A percentile compares a stretch with the other conserved stretches of the same genome.
phyloP scores from a whole-genome alignment of 2,797 vertebrate genomes.

The Parauchenoglanis punctatus region DNA sequence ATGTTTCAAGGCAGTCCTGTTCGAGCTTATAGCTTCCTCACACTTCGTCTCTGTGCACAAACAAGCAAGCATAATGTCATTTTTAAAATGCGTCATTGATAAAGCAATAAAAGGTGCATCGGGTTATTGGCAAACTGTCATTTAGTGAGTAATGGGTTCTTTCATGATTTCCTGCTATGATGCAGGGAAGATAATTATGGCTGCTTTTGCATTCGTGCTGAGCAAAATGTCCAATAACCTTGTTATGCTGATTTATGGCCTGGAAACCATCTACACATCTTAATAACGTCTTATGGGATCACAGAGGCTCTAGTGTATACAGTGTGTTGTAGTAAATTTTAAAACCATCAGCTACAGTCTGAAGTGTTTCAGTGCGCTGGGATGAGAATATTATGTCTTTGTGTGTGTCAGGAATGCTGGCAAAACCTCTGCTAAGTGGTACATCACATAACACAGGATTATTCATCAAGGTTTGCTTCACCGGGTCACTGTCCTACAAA shows the following conservation, averaged over 20 bases:
- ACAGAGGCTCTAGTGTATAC: not conserved
- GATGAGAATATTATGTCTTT: not conserved
- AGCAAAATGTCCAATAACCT: constrained; percentile 33
- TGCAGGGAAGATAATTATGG: constrained; percentile 26
- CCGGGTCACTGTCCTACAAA: not conserved
- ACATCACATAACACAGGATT: not conserved
- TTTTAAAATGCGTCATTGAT: constrained; percentile 36
- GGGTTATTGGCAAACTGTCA: constrained; percentile 31
- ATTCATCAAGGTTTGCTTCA: not conserved
- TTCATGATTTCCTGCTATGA: constrained; percentile 21
- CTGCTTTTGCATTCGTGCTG: constrained; percentile 30
- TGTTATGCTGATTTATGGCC: constrained; percentile 44
- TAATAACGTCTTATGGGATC: constrained; percentile 33
- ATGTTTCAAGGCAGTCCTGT: not conserved
- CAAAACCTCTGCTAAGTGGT: not conserved
- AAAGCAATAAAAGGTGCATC: constrained; percentile 33
- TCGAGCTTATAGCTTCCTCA: not conserved
- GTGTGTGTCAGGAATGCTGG: not conserved
- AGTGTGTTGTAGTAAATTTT: constrained; percentile 9
- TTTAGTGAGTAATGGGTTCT: constrained; percentile 14
- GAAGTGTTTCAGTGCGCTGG: not conserved
- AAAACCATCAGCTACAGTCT: not conserved
- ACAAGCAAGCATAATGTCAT: constrained; percentile 8
- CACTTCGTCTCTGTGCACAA: not conserved
- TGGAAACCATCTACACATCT: constrained; percentile 32